Evolutionary conservation across 2,888 invertebrate genomes (phyloP).

Genomic region (Pyralis farinalis): DNA sequence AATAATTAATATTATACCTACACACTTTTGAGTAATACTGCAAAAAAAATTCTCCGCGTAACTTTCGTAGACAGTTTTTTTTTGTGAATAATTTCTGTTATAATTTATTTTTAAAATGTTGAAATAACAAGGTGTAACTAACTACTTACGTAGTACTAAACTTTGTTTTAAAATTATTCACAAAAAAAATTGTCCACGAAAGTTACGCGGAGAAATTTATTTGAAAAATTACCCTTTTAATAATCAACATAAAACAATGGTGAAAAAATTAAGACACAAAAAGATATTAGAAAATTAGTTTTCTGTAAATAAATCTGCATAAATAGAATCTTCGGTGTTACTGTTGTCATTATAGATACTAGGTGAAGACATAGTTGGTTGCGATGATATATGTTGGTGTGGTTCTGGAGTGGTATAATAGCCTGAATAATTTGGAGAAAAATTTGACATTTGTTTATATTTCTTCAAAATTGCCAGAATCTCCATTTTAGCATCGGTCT

Average conservation of each 20-base stretch:
- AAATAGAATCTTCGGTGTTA: constrained; percentile 21
- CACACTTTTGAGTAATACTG: no score
- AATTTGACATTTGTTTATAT: constrained; percentile 18
- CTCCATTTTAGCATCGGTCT: constrained; percentile 21
- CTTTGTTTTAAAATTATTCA: no score
- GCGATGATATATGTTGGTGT: constrained; percentile 14
- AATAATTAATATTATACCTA: no score
- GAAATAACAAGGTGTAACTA: no score
- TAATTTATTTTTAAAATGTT: no score
- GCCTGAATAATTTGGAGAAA: constrained; percentile 21
- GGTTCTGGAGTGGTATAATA: constrained; percentile 25
- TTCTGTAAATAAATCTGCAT: constrained; percentile 2
- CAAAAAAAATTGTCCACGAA: no score
- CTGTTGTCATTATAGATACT: constrained; percentile 23
- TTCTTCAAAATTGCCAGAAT: constrained; percentile 20
- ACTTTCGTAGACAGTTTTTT: no score
- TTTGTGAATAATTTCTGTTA: no score
- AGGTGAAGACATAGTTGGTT: constrained; percentile 23
- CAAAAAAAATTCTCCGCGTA: no score
- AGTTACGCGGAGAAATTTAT: no score
- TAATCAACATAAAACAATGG: neutral
- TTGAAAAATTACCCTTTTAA: no score
- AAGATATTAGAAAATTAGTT: neutral
- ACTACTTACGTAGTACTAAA: no score
- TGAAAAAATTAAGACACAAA: neutral